These are phyloP conservation scores for Pseudochirops cupreus DNA, from an alignment of 2,797 vertebrate species.

Conservation along the genomic window DNA sequence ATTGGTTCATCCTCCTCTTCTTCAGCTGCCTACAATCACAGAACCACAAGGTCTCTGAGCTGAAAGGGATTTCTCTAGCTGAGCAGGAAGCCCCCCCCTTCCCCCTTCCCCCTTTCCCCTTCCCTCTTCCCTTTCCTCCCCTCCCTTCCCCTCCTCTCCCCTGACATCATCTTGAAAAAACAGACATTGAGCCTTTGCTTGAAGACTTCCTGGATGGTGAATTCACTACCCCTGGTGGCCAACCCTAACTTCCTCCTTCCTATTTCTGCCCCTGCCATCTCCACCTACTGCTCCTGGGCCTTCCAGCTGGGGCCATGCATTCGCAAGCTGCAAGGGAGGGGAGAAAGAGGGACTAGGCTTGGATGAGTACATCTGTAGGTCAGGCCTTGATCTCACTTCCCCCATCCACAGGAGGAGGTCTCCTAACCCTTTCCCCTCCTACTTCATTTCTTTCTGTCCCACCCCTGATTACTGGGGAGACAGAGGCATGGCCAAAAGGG, in stretches of 20 bases:
- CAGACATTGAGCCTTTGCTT: background rate
- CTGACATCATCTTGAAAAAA: background rate
- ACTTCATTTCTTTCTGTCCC: background rate
- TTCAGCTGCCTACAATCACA: constrained; percentile 60
- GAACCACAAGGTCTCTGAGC: background rate
- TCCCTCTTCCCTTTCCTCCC: too few species aligned
- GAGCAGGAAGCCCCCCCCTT: background rate
- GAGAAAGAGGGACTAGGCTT: background rate
- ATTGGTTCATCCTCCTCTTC: constrained; percentile 53
- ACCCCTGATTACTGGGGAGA: background rate
- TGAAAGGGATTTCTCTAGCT: background rate
- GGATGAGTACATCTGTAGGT: background rate
- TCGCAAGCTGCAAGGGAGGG: background rate
- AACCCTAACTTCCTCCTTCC: background rate
- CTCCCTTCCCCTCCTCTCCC: too few species aligned
- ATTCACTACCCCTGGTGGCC: background rate
- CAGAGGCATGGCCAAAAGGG: background rate
- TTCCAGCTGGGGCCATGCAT: background rate
- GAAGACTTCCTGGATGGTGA: background rate
- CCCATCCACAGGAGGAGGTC: background rate
- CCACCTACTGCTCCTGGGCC: background rate
- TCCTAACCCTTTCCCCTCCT: background rate
- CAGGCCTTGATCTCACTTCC: background rate
- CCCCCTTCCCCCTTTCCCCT: too few species aligned
- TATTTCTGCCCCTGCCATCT: background rate